phyloP scores from a whole-genome alignment of 1,140 invertebrate species.

The Bombus superbus region DNA sequence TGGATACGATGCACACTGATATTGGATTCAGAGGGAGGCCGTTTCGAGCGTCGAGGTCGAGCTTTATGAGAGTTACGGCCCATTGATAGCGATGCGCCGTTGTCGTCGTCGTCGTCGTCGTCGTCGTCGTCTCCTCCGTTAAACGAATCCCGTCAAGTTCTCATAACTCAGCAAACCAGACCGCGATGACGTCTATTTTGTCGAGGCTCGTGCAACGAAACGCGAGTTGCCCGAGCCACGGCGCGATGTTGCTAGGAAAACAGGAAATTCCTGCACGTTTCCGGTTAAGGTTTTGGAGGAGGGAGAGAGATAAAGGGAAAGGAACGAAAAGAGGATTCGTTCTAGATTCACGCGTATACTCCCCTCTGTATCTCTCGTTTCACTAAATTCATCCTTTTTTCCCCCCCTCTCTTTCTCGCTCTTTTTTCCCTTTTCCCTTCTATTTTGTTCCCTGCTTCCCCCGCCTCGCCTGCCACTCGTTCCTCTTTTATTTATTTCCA shows the following conservation, averaged over 20 bases:
- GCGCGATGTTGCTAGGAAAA: background rate
- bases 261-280: constrained; percentile 45
- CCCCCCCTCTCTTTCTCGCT: too few species aligned
- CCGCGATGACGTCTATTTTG: constrained; percentile 33
- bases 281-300: background rate
- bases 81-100: constrained; percentile 37
- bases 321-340: constrained; percentile 26
- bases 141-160: constrained; percentile 43
- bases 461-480: background rate
- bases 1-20: constrained; percentile 31
- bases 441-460: background rate
- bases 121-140: background rate
- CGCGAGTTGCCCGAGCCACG: background rate
- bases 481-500: background rate
- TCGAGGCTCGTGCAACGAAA: background rate
- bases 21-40: constrained; percentile 37
- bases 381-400: constrained; percentile 27
- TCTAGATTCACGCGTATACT: constrained; percentile 36
- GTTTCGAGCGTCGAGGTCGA: background rate
- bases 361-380: constrained; percentile 23
- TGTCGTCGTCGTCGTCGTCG: constrained; percentile 3
- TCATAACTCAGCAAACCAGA: constrained; percentile 2
- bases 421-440: background rate
- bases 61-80: constrained; percentile 38
- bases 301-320: constrained; percentile 8